These are phyloP conservation scores for Anguilla pacifica DNA, from an alignment of 2,797 vertebrate species.

Conservation along the genomic window DNA sequence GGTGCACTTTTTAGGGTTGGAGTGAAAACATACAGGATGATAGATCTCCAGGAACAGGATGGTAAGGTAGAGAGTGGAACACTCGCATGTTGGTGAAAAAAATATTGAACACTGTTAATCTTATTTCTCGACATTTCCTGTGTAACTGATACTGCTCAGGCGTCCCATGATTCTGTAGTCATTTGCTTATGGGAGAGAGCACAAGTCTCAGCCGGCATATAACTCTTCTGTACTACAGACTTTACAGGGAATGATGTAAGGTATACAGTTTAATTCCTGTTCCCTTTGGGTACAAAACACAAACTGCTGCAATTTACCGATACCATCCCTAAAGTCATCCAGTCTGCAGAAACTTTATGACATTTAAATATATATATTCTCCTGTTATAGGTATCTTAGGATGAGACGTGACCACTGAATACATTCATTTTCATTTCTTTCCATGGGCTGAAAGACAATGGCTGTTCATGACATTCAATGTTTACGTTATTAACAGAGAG, in stretches of 20 bases:
- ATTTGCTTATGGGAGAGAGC: neutral
- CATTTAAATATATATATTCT: neutral
- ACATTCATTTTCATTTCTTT: neutral
- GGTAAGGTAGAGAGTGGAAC: neutral
- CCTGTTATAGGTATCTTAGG: neutral
- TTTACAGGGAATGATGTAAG: neutral
- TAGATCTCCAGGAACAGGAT: no score
- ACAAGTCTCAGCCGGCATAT: neutral
- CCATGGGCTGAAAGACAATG: neutral
- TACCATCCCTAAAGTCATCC: neutral
- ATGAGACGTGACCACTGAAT: neutral
- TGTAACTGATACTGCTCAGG: neutral
- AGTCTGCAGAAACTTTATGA: neutral
- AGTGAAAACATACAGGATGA: no score
- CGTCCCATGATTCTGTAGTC: neutral
- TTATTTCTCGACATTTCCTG: neutral
- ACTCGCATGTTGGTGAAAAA: neutral
- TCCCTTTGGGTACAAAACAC: neutral
- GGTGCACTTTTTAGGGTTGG: no score
- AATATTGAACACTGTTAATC: neutral
- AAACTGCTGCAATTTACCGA: neutral
- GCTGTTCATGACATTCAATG: neutral
- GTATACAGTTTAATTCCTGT: neutral
- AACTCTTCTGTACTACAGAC: neutral
- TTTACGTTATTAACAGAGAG: neutral